Percentiles rank a stretch among this genome's conserved stretches.
Evolutionary conservation across 2,113 vertebrate genomes (phyloP).

Genomic region (Maccullochella peelii): DNA sequence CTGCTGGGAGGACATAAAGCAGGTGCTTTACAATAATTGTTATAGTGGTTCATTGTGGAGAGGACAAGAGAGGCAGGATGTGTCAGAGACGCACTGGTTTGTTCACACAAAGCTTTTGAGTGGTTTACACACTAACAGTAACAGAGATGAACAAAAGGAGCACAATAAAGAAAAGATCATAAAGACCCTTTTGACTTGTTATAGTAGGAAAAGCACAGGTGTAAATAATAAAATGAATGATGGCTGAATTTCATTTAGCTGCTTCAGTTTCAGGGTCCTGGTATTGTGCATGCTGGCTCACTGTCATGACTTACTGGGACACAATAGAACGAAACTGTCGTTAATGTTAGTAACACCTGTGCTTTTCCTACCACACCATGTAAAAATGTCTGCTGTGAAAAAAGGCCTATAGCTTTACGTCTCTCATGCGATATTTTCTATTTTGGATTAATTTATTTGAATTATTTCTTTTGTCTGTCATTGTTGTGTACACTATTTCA

Average conservation of each 20-base stretch:
- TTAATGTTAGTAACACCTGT: not conserved
- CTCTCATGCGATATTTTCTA: not conserved
- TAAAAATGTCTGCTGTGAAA: not conserved
- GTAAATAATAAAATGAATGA: too few relatives aligned
- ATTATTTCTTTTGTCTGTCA: not conserved
- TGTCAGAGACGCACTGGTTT: not conserved
- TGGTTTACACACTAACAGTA: not conserved
- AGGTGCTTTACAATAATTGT: slow-evolving; percentile 5
- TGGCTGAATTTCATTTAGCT: too few relatives aligned
- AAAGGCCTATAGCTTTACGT: not conserved
- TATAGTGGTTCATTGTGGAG: slow-evolving; percentile 9
- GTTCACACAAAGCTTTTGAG: slow-evolving; percentile 3
- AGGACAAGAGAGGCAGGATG: slow-evolving; percentile 13
- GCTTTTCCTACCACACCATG: not conserved
- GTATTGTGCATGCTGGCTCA: too few relatives aligned
- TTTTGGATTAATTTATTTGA: not conserved
- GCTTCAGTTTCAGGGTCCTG: too few relatives aligned
- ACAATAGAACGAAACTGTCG: not conserved
- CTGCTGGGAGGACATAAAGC: slow-evolving; percentile 29
- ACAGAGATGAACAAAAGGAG: not conserved
- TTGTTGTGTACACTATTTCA: not conserved
- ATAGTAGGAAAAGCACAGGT: not conserved
- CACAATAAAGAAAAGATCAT: not conserved
- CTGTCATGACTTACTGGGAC: too few relatives aligned
- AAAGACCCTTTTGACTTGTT: not conserved